Percentiles rank a stretch among this genome's conserved stretches.
Evolutionary conservation across 2,113 vertebrate species (phyloP).

Genomic region (Crypturellus undulatus): DNA sequence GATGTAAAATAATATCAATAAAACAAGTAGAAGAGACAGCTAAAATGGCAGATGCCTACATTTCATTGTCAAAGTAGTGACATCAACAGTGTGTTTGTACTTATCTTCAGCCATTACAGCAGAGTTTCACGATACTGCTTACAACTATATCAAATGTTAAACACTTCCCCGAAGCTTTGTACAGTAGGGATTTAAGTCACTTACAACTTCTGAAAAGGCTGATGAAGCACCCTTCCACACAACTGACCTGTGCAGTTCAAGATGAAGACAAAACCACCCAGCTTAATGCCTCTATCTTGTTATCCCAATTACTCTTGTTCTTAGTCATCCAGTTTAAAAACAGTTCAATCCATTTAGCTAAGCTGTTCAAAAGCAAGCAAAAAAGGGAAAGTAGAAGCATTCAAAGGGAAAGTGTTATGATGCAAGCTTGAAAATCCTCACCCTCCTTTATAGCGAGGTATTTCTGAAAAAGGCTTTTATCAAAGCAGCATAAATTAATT

Average conservation of each 20-base stretch:
- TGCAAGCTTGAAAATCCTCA: constrained; percentile 1
- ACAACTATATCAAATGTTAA: neutral
- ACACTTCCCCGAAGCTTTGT: neutral
- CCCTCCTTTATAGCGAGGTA: neutral
- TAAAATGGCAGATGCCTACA: neutral
- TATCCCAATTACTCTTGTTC: constrained; percentile 49
- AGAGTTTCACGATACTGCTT: neutral
- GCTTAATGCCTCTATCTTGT: neutral
- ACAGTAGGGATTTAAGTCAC: neutral
- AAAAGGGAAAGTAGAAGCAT: neutral
- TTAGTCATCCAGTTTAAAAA: constrained; percentile 42
- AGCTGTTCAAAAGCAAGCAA: constrained; percentile 26
- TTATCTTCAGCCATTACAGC: neutral
- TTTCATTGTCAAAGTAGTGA: neutral
- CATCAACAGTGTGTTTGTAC: neutral
- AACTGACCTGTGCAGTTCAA: neutral
- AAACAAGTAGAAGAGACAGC: neutral
- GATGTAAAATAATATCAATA: neutral
- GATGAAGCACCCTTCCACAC: neutral
- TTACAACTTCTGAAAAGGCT: neutral
- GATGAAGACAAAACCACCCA: neutral
- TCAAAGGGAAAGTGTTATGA: neutral
- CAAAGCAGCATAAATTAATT: constrained; percentile 24
- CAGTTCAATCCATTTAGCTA: constrained; percentile 45
- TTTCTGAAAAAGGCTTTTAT: constrained; percentile 14